Conservation (phyloP, 2,888 invertebrate genomes). For the Portevinia maculata region DNA sequence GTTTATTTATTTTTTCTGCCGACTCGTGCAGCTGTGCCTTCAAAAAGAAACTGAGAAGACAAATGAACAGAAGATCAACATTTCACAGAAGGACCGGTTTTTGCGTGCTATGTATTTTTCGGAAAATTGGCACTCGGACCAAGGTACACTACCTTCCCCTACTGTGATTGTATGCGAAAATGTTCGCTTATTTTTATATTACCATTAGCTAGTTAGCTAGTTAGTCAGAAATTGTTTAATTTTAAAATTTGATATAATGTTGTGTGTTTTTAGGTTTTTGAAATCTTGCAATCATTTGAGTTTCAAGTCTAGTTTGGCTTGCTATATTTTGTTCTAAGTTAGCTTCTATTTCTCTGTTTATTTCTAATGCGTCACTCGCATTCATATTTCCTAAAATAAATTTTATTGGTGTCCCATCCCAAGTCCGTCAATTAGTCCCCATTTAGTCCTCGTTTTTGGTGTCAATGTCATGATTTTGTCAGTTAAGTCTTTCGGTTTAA, state of each 20-base stretch:
- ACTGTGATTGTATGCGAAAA: neutral
- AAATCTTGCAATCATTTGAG: slow-evolving; percentile 18
- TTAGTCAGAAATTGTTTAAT: slow-evolving; percentile 26
- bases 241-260: slow-evolving; percentile 17
- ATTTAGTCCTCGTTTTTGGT: slow-evolving; percentile 23
- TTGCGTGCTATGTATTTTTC: no score
- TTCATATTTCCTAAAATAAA: slow-evolving; percentile 17
- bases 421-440: slow-evolving; percentile 29
- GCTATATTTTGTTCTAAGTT: slow-evolving; percentile 13
- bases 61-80: no score
- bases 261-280: slow-evolving; percentile 13
- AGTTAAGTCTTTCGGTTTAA: slow-evolving; percentile 9
- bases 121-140: no score
- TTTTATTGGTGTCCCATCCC: slow-evolving; percentile 17
- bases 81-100: no score
- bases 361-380: slow-evolving; percentile 1
- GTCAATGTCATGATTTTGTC: slow-evolving; percentile 14
- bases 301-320: slow-evolving; percentile 15
- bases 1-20: no score
- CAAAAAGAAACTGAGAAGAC: no score
- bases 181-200: slow-evolving; percentile 11
- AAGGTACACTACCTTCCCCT: no score
- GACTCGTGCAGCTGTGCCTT: no score
- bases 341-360: slow-evolving; percentile 12
- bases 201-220: neutral